Evolutionary conservation across 35 echinoderm and acorn worm species (phyloP), one percentile per base, ranked within the genome.

Genomic region (Diadema setosum): DNA sequence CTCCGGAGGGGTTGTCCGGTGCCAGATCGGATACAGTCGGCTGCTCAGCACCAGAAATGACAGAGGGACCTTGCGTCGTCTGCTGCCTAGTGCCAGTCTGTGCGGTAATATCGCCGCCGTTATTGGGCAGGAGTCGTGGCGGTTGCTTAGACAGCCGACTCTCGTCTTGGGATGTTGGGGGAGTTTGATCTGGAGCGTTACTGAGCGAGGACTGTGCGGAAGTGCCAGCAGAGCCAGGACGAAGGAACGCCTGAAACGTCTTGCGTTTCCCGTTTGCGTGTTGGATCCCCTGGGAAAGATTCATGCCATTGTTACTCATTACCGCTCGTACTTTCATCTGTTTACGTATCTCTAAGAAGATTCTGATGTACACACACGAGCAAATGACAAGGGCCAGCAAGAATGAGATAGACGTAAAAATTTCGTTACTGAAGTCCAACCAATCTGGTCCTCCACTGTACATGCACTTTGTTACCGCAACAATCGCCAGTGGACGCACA

Each of bases 381-480:
- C 73, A 78, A 6, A 44, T 44, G n/a, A 78, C 25, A n/a, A 78
- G 73, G 2, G 73, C 33, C 25, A 78, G 33, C 7, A 78, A 36
- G 40, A 35, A 78, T 16, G 73, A 42, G 29, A 78, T 78, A 20
- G 73, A 78, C 14, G 73, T 78, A 4, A 78, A 78, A 15, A 78
- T 78, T 44, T 78, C 73, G 37, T 78, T 78, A 20, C 35, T 78
- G 26, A 44, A 9, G 44, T 78, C 73, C 9, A 78, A 41, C 73
- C 73, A 78, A n/a, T 44, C 73, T 26, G 73, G 73, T 78, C 73
- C 73, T 41, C 73, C 73, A 24, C 73, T 14, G n/a, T 78, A 78
- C 24, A 78, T 78, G 20, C 73, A 78, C 21, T 78, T 78, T 16
- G 18, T 15, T 8, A 42, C 40, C 3, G 37, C 9, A 44, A 33